These are phyloP conservation scores for Parascotia fuliginaria DNA, from an alignment of 2,888 invertebrate genomes.

Conservation along the genomic window DNA sequence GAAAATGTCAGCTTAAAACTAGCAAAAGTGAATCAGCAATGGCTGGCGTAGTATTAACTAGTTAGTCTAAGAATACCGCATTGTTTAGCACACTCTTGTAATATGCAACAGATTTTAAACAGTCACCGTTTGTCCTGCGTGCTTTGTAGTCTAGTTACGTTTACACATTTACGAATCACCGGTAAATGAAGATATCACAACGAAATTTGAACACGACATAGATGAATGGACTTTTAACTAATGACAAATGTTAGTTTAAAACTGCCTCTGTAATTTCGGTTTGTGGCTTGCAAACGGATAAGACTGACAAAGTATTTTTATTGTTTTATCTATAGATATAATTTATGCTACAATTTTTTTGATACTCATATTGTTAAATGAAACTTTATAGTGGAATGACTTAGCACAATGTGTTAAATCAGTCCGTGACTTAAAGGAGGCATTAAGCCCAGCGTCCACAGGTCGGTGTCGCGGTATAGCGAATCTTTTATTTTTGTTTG, in stretches of 20 bases:
- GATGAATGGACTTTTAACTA: too few relatives aligned
- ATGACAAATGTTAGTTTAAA: too few relatives aligned
- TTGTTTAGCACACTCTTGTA: slow-evolving; percentile 3
- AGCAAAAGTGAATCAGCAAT: not conserved
- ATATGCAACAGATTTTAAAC: slow-evolving; percentile 3
- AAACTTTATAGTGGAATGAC: not conserved
- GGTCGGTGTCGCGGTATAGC: slow-evolving; percentile 72
- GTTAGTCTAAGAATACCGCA: not conserved
- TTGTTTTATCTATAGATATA: too few relatives aligned
- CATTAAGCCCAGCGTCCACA: slow-evolving; percentile 63
- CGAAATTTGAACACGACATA: slow-evolving; percentile 4
- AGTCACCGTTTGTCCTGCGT: not conserved
- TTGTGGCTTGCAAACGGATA: too few relatives aligned
- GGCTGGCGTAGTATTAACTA: not conserved
- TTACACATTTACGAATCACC: not conserved
- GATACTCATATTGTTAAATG: slow-evolving; percentile 4
- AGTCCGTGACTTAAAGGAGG: slow-evolving; percentile 56
- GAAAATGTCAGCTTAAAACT: not conserved
- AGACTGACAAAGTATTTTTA: too few relatives aligned
- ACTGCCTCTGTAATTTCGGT: too few relatives aligned
- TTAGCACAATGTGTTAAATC: slow-evolving; percentile 47
- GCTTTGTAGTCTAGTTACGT: not conserved
- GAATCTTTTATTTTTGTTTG: slow-evolving; percentile 75
- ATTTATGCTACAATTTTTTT: too few relatives aligned
- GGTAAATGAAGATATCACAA: not conserved